Evolutionary conservation across 2,797 vertebrate genomes (phyloP), one percentile per base, ranked within the genome.

Genomic region (Columba guinea): DNA sequence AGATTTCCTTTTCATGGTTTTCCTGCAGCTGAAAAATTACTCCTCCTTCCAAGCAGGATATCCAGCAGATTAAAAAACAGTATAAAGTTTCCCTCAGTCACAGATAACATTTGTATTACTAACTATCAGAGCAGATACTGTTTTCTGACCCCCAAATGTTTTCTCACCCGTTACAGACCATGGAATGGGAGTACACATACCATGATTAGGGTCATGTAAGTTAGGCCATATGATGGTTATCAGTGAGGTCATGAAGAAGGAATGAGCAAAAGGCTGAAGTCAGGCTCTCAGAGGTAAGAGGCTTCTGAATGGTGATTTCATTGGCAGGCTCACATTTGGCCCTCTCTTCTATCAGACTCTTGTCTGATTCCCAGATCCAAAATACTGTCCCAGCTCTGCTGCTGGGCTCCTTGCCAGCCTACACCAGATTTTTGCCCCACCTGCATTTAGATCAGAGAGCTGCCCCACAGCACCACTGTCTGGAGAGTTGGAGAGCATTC

Each of bases 121-220:
- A 59, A n/a, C 20, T 76, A 17, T 44, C 48, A 91, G 80, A 89
- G 48, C 46, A 86, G 80, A 65, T 62, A 91, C 21, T 73, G 19
- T 28, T 62, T 84, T 88, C 82, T 91, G 76, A 73, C 34, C 44
- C 44, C 44, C 44, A 46, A 91, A 19, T 73, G 19, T 28, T 62
- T 84, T 88, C 82, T 91, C 69, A 73, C 34, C 60, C 0, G 0
- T 53, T 35, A 32, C n/a, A 24, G 64, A 23, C 16, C 24, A 11
- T 23, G 20, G n/a, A 65, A 28, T 0, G 0, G 48, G 26, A 10
- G 11, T n/a, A 44, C 20, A 3, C 1, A 7, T 0, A 0, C 49
- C 51, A 39, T 21, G 8, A 20, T 49, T 17, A 21, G 18, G 67
- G 30, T 60, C 55, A 21, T 23, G 39, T 0, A 1, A 64, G 15